A percentile compares a stretch with the other conserved stretches of the same genome.
phyloP scores from a whole-genome alignment of 2,797 vertebrate species.

The Synanceia verrucosa region DNA sequence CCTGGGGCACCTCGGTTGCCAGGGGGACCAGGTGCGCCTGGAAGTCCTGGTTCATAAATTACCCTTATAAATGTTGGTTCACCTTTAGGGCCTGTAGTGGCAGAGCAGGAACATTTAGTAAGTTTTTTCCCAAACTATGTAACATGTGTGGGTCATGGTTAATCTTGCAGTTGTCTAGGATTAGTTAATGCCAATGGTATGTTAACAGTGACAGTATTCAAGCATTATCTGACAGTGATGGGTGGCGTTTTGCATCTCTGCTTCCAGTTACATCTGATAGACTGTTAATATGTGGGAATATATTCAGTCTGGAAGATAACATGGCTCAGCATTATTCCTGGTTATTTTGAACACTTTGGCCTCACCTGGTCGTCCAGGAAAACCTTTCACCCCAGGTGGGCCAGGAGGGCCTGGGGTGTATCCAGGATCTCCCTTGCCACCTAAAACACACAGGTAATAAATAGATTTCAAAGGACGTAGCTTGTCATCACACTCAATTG shows the following conservation, averaged over 20 bases:
- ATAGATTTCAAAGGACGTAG: not conserved
- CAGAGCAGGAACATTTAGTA: not conserved
- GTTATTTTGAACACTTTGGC: not conserved
- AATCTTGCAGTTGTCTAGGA: no score
- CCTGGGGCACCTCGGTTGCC: constrained; percentile 80
- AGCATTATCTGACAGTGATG: not conserved
- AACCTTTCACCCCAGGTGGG: constrained; percentile 48
- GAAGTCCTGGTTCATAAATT: constrained; percentile 79
- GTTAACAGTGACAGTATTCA: not conserved
- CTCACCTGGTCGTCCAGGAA: constrained; percentile 83
- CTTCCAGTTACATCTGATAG: not conserved
- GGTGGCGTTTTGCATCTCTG: not conserved
- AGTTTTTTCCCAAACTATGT: not conserved
- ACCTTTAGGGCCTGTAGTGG: constrained; percentile 55
- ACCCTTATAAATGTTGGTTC: constrained; percentile 63
- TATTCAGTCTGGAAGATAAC: not conserved
- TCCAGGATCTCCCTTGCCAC: constrained; percentile 55
- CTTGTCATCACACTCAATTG: not conserved
- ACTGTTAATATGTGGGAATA: not conserved
- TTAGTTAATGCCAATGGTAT: not conserved
- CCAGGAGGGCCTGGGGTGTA: constrained; percentile 42
- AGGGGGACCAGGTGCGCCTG: constrained; percentile 79
- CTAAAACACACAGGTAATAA: constrained; percentile 42
- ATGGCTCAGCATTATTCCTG: not conserved
- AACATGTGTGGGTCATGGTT: not conserved